Evolutionary conservation across 2,888 invertebrate species (phyloP).

Genomic region (Harpagoxenus sublaevis): DNA sequence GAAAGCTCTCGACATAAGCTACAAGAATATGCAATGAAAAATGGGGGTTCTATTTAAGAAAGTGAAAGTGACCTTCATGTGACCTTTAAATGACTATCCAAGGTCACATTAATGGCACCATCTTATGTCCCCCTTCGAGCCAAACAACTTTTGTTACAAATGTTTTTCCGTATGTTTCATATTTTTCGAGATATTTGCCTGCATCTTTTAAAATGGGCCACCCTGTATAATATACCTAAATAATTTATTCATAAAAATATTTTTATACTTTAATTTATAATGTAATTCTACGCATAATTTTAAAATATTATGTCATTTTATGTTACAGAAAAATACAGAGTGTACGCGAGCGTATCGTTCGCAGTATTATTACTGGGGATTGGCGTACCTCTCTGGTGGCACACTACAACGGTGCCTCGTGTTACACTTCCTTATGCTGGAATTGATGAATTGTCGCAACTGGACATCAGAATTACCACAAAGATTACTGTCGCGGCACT

Average conservation of each 20-base stretch:
- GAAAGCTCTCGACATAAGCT: too few relatives aligned
- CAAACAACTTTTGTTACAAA: too few relatives aligned
- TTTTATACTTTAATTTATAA: not conserved
- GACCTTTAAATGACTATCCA: too few relatives aligned
- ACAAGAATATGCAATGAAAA: too few relatives aligned
- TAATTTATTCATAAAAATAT: not conserved
- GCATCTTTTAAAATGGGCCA: too few relatives aligned
- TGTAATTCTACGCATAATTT: not conserved
- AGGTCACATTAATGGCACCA: too few relatives aligned
- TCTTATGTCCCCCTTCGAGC: too few relatives aligned
- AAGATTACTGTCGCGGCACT: constrained; percentile 88
- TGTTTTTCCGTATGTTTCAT: too few relatives aligned
- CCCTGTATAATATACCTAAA: not conserved
- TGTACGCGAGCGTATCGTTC: constrained; percentile 93
- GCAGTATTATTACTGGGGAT: constrained; percentile 93
- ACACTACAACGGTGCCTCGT: constrained; percentile 94
- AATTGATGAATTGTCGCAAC: constrained; percentile 87
- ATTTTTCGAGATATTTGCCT: too few relatives aligned
- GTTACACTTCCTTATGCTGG: constrained; percentile 89
- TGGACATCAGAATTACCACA: constrained; percentile 87
- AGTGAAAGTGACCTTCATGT: too few relatives aligned
- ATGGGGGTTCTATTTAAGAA: too few relatives aligned
- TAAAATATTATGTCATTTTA: constrained; percentile 9
- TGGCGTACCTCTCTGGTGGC: constrained; percentile 98
- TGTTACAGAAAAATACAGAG: constrained; percentile 89